Percentiles rank a stretch among this genome's conserved stretches.
Conservation (phyloP, 2,113 vertebrate species). For the Scartelaos histophorus region DNA sequence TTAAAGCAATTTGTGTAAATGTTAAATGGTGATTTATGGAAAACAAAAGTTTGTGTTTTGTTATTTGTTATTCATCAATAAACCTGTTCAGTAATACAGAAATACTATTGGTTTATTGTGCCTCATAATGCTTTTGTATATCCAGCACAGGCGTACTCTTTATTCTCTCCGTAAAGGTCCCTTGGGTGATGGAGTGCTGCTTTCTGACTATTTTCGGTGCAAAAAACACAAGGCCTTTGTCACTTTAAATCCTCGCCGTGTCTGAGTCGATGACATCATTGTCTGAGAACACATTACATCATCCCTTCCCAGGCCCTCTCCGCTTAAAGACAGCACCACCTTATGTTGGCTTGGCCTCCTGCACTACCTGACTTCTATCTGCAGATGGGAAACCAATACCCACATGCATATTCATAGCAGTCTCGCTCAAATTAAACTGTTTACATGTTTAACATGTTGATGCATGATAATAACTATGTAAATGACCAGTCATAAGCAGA, state of each 20-base stretch:
- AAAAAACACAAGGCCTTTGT: constrained; percentile 70
- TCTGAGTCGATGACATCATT: constrained; percentile 83
- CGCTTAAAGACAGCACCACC: constrained; percentile 75
- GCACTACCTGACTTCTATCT: constrained; percentile 49
- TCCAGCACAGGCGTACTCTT: constrained; percentile 3
- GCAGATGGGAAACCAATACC: constrained; percentile 50
- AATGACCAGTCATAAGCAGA: constrained; percentile 5
- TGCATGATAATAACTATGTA: constrained; percentile 8
- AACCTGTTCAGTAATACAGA: constrained; percentile 37
- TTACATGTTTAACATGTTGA: neutral
- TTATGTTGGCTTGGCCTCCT: constrained; percentile 66
- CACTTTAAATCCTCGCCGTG: constrained; percentile 76
- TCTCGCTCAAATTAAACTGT: constrained; percentile 1
- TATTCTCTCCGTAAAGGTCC: constrained; percentile 21
- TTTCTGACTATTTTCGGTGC: constrained; percentile 55
- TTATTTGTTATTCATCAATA: constrained; percentile 59
- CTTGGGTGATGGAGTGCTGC: constrained; percentile 41
- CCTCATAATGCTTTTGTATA: neutral
- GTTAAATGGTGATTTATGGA: constrained; percentile 9
- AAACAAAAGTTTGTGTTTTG: constrained; percentile 49
- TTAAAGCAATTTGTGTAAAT: constrained; percentile 19
- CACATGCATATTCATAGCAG: constrained; percentile 46
- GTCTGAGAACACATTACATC: constrained; percentile 85
- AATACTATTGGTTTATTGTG: neutral
- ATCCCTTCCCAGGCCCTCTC: constrained; percentile 77